These are phyloP conservation scores for Drosophila anomalata DNA, from an alignment of 2,888 invertebrate genomes.

Conservation along the genomic window DNA sequence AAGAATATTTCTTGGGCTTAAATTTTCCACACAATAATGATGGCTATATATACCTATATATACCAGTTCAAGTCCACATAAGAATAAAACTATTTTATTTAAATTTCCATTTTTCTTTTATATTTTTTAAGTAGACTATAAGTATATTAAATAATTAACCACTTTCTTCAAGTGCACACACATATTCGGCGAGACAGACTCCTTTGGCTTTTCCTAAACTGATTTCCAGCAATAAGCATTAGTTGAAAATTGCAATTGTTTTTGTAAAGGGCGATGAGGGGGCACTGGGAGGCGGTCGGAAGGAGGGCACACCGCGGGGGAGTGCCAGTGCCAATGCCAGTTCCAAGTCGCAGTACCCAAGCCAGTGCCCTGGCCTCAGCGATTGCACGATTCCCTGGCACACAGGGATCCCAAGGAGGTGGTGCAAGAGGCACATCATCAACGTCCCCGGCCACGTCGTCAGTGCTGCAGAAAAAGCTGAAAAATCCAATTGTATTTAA, in stretches of 20 bases:
- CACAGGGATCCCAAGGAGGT: constrained; percentile 56
- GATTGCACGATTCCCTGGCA: constrained; percentile 66
- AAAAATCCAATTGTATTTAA: constrained; percentile 80
- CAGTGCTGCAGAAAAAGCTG: constrained; percentile 63
- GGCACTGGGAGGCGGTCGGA: constrained; percentile 23
- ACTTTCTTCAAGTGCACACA: constrained; percentile 35
- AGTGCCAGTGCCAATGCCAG: constrained; percentile 54
- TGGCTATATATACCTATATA: no score
- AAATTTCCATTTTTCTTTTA: no score
- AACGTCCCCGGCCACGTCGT: constrained; percentile 63
- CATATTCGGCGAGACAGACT: constrained; percentile 50
- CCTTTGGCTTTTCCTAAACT: constrained; percentile 76
- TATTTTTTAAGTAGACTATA: not conserved
- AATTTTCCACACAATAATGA: not conserved
- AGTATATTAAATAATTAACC: not conserved
- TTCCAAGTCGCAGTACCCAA: constrained; percentile 19
- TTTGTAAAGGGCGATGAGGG: constrained; percentile 43
- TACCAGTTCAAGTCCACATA: no score
- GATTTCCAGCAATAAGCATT: constrained; percentile 83
- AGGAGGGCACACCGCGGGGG: constrained; percentile 69
- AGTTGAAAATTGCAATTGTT: constrained; percentile 82
- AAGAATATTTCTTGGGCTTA: not conserved
- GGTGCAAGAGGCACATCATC: constrained; percentile 68
- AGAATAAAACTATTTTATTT: no score
- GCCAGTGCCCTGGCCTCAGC: constrained; percentile 51